phyloP scores from a whole-genome alignment of 2,888 invertebrate genomes.

The Anoplius nigerrimus region DNA sequence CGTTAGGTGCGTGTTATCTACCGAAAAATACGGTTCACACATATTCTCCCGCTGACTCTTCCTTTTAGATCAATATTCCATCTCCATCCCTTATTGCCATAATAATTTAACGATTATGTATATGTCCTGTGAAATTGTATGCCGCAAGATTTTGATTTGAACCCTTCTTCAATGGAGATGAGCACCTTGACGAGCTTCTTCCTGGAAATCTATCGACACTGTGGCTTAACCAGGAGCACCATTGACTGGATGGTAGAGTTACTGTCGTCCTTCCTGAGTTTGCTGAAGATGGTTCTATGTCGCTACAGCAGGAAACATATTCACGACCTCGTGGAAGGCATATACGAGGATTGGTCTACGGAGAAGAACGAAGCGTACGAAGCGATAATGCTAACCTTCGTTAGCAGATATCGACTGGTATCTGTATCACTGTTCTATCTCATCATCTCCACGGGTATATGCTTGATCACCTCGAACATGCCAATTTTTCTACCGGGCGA shows the following conservation, averaged over 20 bases:
- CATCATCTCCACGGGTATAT: not conserved
- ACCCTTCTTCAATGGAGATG: constrained; percentile 6
- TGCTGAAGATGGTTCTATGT: constrained; percentile 10
- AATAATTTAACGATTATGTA: too few species aligned
- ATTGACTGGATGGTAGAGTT: constrained; percentile 13
- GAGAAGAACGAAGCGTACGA: not conserved
- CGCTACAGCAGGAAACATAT: constrained; percentile 12
- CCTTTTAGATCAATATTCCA: too few species aligned
- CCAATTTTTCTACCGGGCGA: not conserved
- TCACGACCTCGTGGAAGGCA: constrained; percentile 9
- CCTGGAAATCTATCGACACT: constrained; percentile 15
- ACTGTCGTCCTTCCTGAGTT: constrained; percentile 12
- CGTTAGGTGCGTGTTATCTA: too few species aligned
- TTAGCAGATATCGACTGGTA: not conserved
- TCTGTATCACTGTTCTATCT: not conserved
- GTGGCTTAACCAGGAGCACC: not conserved
- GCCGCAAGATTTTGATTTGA: too few species aligned
- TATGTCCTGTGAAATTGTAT: too few species aligned
- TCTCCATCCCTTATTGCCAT: too few species aligned
- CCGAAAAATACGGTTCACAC: too few species aligned
- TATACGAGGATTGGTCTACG: constrained; percentile 12
- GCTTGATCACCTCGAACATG: not conserved
- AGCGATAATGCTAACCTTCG: not conserved
- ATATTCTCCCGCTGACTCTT: too few species aligned
- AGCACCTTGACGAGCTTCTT: constrained; percentile 6